phyloP scores from a whole-genome alignment of 2,113 vertebrate genomes.

The Silurus glanis region DNA sequence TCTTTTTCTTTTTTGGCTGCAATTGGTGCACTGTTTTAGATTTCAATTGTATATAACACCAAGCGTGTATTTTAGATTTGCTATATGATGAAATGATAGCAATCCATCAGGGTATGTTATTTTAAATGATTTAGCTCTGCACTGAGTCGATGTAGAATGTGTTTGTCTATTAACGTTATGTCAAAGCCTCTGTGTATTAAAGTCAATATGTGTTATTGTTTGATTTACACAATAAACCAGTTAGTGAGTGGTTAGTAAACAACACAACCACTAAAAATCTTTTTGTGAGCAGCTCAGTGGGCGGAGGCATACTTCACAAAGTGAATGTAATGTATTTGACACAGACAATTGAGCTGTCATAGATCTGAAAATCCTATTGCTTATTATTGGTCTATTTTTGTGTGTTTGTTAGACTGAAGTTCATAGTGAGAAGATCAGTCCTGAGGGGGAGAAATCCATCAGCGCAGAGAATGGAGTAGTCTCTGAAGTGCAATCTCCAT shows the following conservation, averaged over 20 bases:
- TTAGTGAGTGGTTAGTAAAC: slow-evolving; percentile 21
- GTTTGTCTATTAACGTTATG: slow-evolving; percentile 49
- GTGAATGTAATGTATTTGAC: neutral
- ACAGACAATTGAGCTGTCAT: neutral
- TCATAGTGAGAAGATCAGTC: slow-evolving; percentile 51
- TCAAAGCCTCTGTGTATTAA: slow-evolving; percentile 21
- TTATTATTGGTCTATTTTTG: slow-evolving; percentile 16
- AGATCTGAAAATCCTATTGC: neutral
- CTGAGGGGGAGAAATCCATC: slow-evolving; percentile 35
- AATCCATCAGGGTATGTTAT: slow-evolving; percentile 35
- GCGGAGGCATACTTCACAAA: neutral
- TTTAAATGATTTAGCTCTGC: slow-evolving; percentile 22
- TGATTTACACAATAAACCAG: slow-evolving; percentile 19
- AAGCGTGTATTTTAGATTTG: slow-evolving; percentile 26
- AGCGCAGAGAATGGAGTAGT: slow-evolving; percentile 43
- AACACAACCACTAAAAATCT: neutral
- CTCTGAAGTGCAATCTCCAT: slow-evolving; percentile 40
- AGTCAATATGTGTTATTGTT: neutral
- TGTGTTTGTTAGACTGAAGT: slow-evolving; percentile 60
- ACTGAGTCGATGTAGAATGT: slow-evolving; percentile 38
- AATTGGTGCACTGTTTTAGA: neutral
- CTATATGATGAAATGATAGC: slow-evolving; percentile 27
- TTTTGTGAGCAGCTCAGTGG: neutral
- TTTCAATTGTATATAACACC: neutral
- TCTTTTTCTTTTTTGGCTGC: neutral